These are phyloP conservation scores for Rousettus madagascariensis DNA, from an alignment of 2,797 vertebrate species.

Conservation along the genomic window DNA sequence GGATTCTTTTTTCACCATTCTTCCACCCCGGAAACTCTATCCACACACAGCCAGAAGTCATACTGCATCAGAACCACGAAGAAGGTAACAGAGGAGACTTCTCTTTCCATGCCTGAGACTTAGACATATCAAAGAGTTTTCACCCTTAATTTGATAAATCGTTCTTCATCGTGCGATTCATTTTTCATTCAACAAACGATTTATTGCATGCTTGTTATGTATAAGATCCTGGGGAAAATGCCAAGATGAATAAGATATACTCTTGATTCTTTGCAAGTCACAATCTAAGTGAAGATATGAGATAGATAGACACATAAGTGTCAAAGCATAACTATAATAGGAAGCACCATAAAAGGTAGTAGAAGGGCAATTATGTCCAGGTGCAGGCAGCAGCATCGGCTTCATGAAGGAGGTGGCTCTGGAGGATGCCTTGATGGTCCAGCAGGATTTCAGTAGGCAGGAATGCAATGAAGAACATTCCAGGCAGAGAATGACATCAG, in stretches of 20 bases:
- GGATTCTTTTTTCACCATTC: slow-evolving; percentile 89
- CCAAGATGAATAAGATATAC: neutral
- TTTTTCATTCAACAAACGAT: neutral
- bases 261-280: neutral
- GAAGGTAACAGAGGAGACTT: slow-evolving; percentile 87
- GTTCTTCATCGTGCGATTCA: neutral
- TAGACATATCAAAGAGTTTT: neutral
- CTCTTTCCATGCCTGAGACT: neutral
- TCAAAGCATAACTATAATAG: neutral
- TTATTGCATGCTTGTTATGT: neutral
- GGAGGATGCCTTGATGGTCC: neutral
- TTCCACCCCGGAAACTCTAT: slow-evolving; percentile 94
- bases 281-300: neutral
- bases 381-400: no score
- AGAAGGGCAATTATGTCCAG: neutral
- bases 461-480: neutral
- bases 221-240: neutral
- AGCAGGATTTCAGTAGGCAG: neutral
- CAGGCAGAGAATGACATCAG: neutral
- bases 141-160: neutral
- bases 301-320: neutral
- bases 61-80: slow-evolving; percentile 92
- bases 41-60: slow-evolving; percentile 90
- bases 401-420: neutral
- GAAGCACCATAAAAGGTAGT: rapidly evolving